Base-by-base conservation (phyloP, 2,797 vertebrate genomes). In the Microctenopoma stevenorrisi region DNA sequence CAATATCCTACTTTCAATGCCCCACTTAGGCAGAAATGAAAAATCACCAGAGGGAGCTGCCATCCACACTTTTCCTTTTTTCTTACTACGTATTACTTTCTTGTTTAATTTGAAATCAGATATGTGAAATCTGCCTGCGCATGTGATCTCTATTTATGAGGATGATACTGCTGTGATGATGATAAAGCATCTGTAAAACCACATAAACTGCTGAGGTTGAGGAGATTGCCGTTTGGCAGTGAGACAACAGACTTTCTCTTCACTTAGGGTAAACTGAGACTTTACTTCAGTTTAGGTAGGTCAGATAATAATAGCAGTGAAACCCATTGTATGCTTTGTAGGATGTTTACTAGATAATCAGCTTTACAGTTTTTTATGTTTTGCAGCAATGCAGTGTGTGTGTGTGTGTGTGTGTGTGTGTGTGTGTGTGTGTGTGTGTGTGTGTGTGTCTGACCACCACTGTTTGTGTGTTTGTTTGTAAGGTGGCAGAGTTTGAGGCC, bases 401-500 rank as follows among this genome's bases (percentile, higher is more conserved):
- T 22, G 1, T 22, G 22, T 22, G 22, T 22, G 22, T 22, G 22
- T 22, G 22, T 22, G 22, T 22, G 1, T 22, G 22, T 22, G 22
- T 22, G 22, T 22, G 22, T 22, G 22, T 22, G 22, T 22, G 22
- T 22, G 22, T 22, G 22, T 22, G 22, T 22, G 22, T 22, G 22
- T 22, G 22, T 22, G 22, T 22, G 22, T 22, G 22, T 22, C 22
- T 22, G 30, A 33, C 30, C 7, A 33, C 30, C 7, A 22, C 37
- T 74, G 28, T 46, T 9, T 75, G 18, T 80, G 33, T 81, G 74
- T 76, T 22, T 22, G 22, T 22, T 22, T 53, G 0, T 54, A 9
- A 98, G 98, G 96, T 99, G 78, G 92, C 94, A 1, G 97, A 98
- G 51, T 87, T 99, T 76, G 97, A 98, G 85, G 88, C 94, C 0